Conservation (phyloP, 2,113 vertebrate genomes). For the Nematolebias whitei region DNA sequence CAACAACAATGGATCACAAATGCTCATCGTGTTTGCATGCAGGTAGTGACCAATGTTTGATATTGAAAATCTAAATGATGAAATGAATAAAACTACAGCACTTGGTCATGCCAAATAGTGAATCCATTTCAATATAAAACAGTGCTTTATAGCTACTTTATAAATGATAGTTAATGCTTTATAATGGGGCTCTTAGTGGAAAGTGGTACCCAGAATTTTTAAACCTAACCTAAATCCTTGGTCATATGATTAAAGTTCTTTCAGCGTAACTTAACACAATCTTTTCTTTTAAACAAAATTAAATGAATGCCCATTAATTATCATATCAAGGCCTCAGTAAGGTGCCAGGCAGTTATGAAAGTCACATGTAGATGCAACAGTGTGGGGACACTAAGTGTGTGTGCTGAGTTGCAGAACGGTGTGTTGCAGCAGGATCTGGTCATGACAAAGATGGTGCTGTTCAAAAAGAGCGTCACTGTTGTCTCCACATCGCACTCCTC, state of each 20-base stretch:
- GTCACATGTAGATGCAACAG: constrained; percentile 36
- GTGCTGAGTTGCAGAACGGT: constrained; percentile 69
- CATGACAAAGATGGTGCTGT: constrained; percentile 68
- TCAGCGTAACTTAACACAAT: constrained; percentile 21
- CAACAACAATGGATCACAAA: too few relatives aligned
- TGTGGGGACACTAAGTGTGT: constrained; percentile 2
- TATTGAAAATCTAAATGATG: too few relatives aligned
- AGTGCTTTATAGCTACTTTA: too few relatives aligned
- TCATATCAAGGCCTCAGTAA: constrained; percentile 14
- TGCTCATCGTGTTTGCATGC: too few relatives aligned
- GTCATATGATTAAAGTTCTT: constrained; percentile 27
- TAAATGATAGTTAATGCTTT: too few relatives aligned
- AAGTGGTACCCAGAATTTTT: not conserved
- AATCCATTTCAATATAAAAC: too few relatives aligned
- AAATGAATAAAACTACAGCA: too few relatives aligned
- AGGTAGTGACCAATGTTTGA: too few relatives aligned
- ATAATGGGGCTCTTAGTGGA: too few relatives aligned
- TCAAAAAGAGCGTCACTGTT: constrained; percentile 46
- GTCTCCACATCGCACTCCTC: constrained; percentile 60
- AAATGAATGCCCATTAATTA: constrained; percentile 18
- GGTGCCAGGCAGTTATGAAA: constrained; percentile 21
- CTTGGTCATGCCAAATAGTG: too few relatives aligned
- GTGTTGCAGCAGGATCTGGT: constrained; percentile 74
- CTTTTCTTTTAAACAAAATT: constrained; percentile 5
- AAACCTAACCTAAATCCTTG: constrained; percentile 3